A percentile compares a stretch with the other conserved stretches of the same genome.
Conservation (phyloP, 2,113 vertebrate genomes). For the Ptilonorhynchus violaceus region DNA sequence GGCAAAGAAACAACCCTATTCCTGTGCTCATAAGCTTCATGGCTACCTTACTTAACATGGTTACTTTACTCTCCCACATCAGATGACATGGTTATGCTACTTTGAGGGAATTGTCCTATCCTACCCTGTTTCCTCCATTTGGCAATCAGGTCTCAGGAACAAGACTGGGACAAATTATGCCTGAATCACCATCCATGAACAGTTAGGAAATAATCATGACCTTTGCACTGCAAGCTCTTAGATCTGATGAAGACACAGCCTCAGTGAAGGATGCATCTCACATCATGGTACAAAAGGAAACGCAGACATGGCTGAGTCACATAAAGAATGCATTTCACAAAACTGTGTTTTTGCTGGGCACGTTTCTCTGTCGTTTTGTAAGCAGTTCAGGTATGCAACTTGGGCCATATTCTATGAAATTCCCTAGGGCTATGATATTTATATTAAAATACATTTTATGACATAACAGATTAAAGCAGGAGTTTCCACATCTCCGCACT, state of each 20-base stretch:
- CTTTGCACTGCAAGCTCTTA: background rate
- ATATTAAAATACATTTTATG: background rate
- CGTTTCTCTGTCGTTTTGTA: background rate
- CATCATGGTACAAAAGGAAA: background rate
- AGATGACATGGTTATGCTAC: background rate
- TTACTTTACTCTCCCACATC: background rate
- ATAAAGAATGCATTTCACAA: background rate
- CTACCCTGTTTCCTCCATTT: background rate
- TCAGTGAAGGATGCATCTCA: background rate
- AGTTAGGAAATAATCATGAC: background rate
- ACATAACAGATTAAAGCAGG: background rate
- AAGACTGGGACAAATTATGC: background rate
- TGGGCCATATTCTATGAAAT: background rate
- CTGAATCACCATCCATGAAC: background rate
- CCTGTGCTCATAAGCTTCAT: background rate
- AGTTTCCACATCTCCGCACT: background rate
- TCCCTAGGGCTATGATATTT: background rate
- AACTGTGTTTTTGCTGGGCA: rapidly evolving
- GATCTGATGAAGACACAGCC: background rate
- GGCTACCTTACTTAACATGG: background rate
- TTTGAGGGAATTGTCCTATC: background rate
- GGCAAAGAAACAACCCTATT: background rate
- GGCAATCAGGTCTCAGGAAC: background rate
- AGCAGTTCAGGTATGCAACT: background rate
- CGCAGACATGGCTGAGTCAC: background rate